Evolutionary conservation across 2,888 invertebrate genomes (phyloP).

Genomic region (Pseudococcus jackbeardsleyi): DNA sequence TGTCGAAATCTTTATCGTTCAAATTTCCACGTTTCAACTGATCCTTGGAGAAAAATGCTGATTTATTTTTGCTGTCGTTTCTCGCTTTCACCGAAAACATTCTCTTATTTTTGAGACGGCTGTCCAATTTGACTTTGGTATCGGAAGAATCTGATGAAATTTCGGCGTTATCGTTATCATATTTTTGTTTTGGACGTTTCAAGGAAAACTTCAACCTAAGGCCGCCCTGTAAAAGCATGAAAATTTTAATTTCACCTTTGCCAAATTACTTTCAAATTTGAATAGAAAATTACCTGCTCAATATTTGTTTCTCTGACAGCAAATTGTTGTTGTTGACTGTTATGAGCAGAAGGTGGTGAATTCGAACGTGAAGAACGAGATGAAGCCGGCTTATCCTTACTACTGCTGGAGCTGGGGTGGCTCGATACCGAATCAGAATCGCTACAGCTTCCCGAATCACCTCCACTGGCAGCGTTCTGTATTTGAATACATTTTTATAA

Average conservation of each 20-base stretch:
- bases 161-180: not conserved
- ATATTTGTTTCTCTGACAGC: conserved; percentile 73
- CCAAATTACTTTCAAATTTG: not conserved
- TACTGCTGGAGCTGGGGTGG: conserved; percentile 67
- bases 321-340: conserved; percentile 71
- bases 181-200: conserved; percentile 70
- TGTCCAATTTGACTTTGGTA: conserved; percentile 3
- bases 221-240: conserved; percentile 70
- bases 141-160: conserved; percentile 47
- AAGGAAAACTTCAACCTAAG: conserved; percentile 72
- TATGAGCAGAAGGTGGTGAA: conserved; percentile 68
- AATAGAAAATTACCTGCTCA: conserved; percentile 70
- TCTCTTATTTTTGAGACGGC: not conserved
- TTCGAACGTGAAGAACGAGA: conserved; percentile 67
- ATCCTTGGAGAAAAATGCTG: not conserved
- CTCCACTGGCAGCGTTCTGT: conserved; percentile 64
- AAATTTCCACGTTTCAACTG: not conserved
- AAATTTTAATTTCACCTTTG: not conserved
- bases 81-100: not conserved
- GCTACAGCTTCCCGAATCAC: conserved; percentile 68
- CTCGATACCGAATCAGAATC: conserved; percentile 68
- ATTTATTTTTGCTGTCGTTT: conserved; percentile 41
- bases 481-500: too few species aligned
- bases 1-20: conserved; percentile 21
- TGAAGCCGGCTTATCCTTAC: conserved; percentile 66